Evolutionary conservation across 2,797 vertebrate genomes (phyloP), one percentile per base, ranked within the genome.

Genomic region (Artibeus lituratus): DNA sequence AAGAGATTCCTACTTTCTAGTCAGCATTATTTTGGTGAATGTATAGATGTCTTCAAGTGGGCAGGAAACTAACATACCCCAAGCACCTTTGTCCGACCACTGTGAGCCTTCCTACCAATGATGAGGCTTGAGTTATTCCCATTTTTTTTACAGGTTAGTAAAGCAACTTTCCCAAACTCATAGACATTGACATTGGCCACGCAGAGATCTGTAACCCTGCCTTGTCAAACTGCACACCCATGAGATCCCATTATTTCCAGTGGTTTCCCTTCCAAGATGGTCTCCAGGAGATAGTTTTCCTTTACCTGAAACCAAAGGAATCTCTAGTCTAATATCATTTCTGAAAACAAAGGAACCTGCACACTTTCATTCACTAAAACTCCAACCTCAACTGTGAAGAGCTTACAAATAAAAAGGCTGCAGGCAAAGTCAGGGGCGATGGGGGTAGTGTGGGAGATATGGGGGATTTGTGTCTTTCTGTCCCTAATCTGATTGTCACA

Each of bases 401-500:
- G 49, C n/a, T 82, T 47, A 15, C 70, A 49, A 67, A 62, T 29
- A 49, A 81, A 82, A 91, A 6, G 42, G 83, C 55, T 82, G 26
- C 32, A 18, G 62, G 57, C 32, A 87, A 14, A 73, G 22, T 29
- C 29, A 0, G 24, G 80, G 22, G 15, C n/a, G 9, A 1, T 0
- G 32, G 44, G 24, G 42, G n/a, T 55, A 16, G 51, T 0, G 5
- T 2, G 59, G 80, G 95, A 57, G 73, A 84, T 16, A 14, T 1
- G 55, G 65, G 77, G 81, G 74, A 85, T 87, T 57, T 82, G 80
- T 77, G 91, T 32, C 91, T 94, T 92, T 95, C 76, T 69, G 77
- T 94, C 92, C 92, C 91, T 85, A 81, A 96, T 93, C 86, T 74
- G 72, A 97, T 44, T 95, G 89, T 95, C 82, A 94, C 55, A 53